These are phyloP conservation scores for Acrobasis consociella DNA, from an alignment of 2,888 invertebrate species.

Conservation along the genomic window DNA sequence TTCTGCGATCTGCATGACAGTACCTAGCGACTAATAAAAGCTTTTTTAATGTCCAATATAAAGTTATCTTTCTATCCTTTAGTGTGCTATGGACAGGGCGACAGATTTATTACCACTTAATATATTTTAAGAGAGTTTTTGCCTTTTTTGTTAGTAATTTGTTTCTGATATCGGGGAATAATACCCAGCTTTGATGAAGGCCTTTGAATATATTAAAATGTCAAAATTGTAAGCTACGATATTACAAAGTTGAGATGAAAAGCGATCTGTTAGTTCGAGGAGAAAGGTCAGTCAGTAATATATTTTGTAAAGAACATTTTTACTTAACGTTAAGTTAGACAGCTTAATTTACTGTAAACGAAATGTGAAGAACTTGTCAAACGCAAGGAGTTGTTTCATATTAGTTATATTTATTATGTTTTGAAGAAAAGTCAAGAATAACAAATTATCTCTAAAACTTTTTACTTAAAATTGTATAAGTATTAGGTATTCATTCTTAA, in stretches of 20 bases:
- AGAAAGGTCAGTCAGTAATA: background rate
- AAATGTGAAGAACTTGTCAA: too few relatives aligned
- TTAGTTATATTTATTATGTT: too few relatives aligned
- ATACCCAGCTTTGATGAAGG: background rate
- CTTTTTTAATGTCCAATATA: background rate
- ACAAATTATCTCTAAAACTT: too few relatives aligned
- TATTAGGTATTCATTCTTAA: too few relatives aligned
- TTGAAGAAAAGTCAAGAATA: too few relatives aligned
- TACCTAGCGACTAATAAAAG: too few relatives aligned
- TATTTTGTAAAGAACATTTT: background rate
- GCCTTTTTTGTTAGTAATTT: background rate
- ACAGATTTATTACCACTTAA: slow-evolving; percentile 9
- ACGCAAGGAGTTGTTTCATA: too few relatives aligned
- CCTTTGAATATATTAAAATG: background rate
- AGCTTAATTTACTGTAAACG: too few relatives aligned
- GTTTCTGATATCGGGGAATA: background rate
- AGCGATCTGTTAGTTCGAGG: background rate
- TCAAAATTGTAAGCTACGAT: background rate
- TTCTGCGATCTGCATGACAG: too few relatives aligned
- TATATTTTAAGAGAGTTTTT: slow-evolving; percentile 15
- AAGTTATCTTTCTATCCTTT: background rate
- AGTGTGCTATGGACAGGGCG: background rate
- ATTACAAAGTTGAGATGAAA: background rate
- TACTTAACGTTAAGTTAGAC: too few relatives aligned
- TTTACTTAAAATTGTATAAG: too few relatives aligned